These are phyloP conservation scores for Philereme transversata DNA, from an alignment of 2,888 invertebrate species.

Conservation along the genomic window DNA sequence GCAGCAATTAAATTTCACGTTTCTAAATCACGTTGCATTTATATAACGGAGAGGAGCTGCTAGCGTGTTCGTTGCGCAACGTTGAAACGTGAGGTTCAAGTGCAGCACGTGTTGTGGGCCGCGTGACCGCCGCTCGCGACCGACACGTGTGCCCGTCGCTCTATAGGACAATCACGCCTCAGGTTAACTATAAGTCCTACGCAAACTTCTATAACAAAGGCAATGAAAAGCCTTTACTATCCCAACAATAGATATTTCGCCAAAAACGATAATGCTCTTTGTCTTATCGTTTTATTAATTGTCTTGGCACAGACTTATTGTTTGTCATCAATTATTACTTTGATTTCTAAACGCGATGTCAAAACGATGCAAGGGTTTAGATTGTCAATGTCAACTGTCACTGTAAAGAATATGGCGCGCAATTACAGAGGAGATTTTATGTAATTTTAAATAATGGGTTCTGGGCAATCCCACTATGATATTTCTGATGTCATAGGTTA, in stretches of 20 bases:
- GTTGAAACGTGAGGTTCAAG: slow-evolving; percentile 77
- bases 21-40: slow-evolving; percentile 75
- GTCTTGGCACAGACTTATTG: not conserved
- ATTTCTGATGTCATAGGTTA: slow-evolving; percentile 9
- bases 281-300: not conserved
- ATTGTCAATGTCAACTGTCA: slow-evolving; percentile 9
- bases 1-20: slow-evolving; percentile 65
- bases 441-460: not conserved
- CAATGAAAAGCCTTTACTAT: not conserved
- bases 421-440: not conserved
- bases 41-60: slow-evolving; percentile 69
- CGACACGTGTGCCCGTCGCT: slow-evolving; percentile 36
- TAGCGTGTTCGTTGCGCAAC: slow-evolving; percentile 75
- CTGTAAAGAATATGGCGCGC: slow-evolving; percentile 1
- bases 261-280: not conserved
- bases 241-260: not conserved
- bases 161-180: slow-evolving; percentile 52
- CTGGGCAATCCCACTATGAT: slow-evolving; percentile 6
- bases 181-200: slow-evolving; percentile 47
- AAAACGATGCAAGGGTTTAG: no score
- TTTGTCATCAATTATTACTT: not conserved
- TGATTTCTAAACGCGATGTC: not conserved
- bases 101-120: slow-evolving; percentile 70
- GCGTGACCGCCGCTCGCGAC: slow-evolving; percentile 72
- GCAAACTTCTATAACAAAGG: not conserved